Percentiles rank a stretch among this genome's conserved stretches.
Evolutionary conservation across 2,888 invertebrate species (phyloP).

Genomic region (Bhutanitis thaidina): DNA sequence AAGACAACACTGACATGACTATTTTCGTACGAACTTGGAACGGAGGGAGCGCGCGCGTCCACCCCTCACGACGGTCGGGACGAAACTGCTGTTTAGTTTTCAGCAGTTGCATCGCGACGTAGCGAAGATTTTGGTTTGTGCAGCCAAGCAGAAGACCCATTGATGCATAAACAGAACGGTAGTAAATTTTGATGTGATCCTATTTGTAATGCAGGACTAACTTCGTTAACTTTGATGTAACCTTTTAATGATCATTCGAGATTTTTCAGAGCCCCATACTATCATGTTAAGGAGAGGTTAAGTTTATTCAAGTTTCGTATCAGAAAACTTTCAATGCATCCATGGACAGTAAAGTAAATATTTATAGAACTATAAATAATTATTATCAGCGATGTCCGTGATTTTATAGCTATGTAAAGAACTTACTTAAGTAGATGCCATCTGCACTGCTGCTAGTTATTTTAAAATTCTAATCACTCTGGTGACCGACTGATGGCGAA

Average conservation of each 20-base stretch:
- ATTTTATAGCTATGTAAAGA: too few species aligned
- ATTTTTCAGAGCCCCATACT: not conserved
- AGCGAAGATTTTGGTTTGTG: slow-evolving; percentile 47
- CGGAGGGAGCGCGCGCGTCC: slow-evolving; percentile 40
- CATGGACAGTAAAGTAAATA: too few species aligned
- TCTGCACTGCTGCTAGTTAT: too few species aligned
- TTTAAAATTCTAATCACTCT: too few species aligned
- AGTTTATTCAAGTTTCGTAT: not conserved
- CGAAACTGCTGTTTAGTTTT: slow-evolving; percentile 41
- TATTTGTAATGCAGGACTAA: slow-evolving; percentile 27
- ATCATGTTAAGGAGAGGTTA: not conserved
- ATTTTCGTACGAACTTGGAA: slow-evolving; percentile 53
- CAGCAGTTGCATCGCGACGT: slow-evolving; percentile 33
- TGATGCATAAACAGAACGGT: slow-evolving; percentile 55
- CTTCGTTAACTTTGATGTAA: not conserved
- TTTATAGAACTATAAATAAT: too few species aligned
- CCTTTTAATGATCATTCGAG: not conserved
- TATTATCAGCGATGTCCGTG: too few species aligned
- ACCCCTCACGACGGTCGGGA: slow-evolving; percentile 37
- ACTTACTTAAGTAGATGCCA: too few species aligned
- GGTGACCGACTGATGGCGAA: too few species aligned
- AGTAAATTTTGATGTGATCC: slow-evolving; percentile 46
- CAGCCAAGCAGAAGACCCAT: slow-evolving; percentile 53
- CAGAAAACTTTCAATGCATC: too few species aligned
- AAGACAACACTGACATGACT: slow-evolving; percentile 38